Base-by-base conservation (phyloP, 1,140 invertebrate species). In the Chrysomallon squamiferum region DNA sequence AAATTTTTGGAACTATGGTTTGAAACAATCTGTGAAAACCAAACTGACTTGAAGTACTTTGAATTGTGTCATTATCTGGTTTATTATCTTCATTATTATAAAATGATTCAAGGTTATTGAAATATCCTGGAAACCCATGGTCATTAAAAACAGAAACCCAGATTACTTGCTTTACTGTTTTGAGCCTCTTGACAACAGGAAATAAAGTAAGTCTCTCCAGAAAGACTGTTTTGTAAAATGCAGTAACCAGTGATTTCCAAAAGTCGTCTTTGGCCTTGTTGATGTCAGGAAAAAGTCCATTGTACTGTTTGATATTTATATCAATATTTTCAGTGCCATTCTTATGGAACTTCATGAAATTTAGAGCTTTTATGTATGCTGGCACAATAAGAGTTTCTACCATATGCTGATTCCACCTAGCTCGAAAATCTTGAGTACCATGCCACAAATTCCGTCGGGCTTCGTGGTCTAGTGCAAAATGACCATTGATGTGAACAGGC, bases 381-480 rank as follows among this genome's bases (percentile, higher is more conserved):
- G 68, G 68, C n/a, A 71, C 62, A 33, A 81, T 73, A 2, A 75
- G 66, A 20, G 75, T 43, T 27, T 61, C n/a, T 1, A 76, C 32
- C 11, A 80, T 32, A 32, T 58, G 11, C 7, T 59, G 45, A 68
- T 81, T 82, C 80, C 80, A 82, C 9, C 65, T 43, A 41, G 62
- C 66, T 58, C 62, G 70, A 20, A 59, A 62, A 32, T 58, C 50
- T 58, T 33, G 43, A 20, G 72, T 62, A 35, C 30, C 50, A 22
- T 68, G 52, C 78, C 79, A 82, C 9, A 82, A 56, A 57, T 61
- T 71, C 33, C 79, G 49, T 61, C 79, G 65, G 11, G 76, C 64
- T 64, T 81, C 80, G 59, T 78, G 69, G 54, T 79, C 80, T 9
- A 84, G 50, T 25, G 75, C 78, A 74, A 84, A 84, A 65, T 81